Evolutionary conservation across 2,888 invertebrate species (phyloP).

Genomic region (Machimus atricapillus): DNA sequence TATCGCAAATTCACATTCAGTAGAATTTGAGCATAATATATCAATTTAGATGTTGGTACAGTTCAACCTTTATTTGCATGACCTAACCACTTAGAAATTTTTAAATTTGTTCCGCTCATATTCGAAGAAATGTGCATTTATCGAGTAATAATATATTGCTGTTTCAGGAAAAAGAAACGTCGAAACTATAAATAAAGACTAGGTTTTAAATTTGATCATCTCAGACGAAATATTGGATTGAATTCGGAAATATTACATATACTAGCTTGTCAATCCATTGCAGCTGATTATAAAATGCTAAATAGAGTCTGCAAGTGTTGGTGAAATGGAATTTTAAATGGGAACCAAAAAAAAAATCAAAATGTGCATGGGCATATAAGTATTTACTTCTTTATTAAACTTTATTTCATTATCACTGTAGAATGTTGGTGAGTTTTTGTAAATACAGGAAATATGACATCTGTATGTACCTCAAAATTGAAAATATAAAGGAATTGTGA

Average conservation of each 20-base stretch:
- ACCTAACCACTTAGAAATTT: background rate
- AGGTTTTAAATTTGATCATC: constrained; percentile 4
- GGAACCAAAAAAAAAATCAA: background rate
- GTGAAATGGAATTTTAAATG: background rate
- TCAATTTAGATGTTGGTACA: constrained; percentile 1
- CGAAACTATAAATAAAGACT: constrained; percentile 28
- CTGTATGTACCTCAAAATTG: background rate
- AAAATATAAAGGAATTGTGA: background rate
- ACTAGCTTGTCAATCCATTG: background rate
- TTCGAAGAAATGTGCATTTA: background rate
- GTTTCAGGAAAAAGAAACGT: constrained; percentile 38
- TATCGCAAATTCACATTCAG: background rate
- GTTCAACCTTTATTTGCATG: constrained; percentile 15
- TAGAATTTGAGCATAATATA: background rate
- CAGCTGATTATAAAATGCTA: background rate
- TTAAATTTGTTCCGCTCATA: background rate
- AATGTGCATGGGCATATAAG: background rate
- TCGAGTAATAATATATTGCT: constrained; percentile 26
- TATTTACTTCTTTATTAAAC: background rate
- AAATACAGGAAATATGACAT: background rate
- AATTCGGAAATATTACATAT: background rate
- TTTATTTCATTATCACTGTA: background rate
- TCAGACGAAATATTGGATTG: background rate
- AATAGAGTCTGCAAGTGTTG: background rate
- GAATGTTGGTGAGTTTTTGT: background rate